Evolutionary conservation across 1,140 invertebrate species (phyloP), one percentile per base, ranked within the genome.

Genomic region (Aphelenchoides avenae): DNA sequence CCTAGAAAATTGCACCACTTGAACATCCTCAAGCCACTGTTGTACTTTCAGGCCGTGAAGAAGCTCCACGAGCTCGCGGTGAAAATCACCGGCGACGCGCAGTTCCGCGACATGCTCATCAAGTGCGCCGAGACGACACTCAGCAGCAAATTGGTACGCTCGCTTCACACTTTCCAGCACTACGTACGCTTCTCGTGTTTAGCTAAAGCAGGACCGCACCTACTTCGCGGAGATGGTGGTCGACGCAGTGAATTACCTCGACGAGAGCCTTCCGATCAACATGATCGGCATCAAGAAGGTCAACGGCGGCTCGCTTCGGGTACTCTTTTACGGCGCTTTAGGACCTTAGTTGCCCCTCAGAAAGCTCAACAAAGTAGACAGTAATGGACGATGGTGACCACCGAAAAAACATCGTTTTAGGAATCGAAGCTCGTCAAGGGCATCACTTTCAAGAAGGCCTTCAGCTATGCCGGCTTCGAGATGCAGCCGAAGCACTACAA

Each of bases 271-370:
- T 31, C 92, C 94, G 0, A 80, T 98, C 11, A 93, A 97, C 76
- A 98, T 99, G 93, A 98, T 99, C 79, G 94, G 95, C 50, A 93
- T 98, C 57, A 99, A 99, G 81, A 97, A 98, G 81, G 88, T 96
- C 13, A 82, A 85, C n/a, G 93, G 93, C 47, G 93, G 93, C 58
- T 88, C 87, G 4, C 77, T 97, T 7, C 89, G 94, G 79, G 85
- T 85, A 68, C 72, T n/a, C n/a, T n/a, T n/a, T n/a, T n/a, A n/a
- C n/a, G n/a, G n/a, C n/a, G n/a, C n/a, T n/a, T n/a, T n/a, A n/a
- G n/a, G n/a, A n/a, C n/a, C n/a, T n/a, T n/a, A n/a, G n/a, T n/a
- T n/a, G n/a, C n/a, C n/a, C n/a, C n/a, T n/a, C n/a, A n/a, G n/a
- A n/a, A n/a, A n/a, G n/a, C n/a, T n/a, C n/a, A n/a, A n/a, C n/a